Conservation (phyloP, 2,113 vertebrate species). For the Zosterops lateralis region DNA sequence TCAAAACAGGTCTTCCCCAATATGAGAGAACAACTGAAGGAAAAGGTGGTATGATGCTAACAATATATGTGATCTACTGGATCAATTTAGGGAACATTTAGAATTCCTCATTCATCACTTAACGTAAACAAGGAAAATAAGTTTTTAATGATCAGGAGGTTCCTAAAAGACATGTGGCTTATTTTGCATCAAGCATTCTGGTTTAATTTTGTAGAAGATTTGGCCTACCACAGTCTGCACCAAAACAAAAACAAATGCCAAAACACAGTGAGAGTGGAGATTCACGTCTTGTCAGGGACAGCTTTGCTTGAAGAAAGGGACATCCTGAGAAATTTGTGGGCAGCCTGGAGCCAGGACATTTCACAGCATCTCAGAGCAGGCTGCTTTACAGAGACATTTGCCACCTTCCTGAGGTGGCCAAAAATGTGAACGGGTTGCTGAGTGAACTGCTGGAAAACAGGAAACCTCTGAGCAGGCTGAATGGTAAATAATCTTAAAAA, state of each 20-base stretch:
- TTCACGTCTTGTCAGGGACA: fast-evolving
- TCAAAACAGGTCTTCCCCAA: neutral
- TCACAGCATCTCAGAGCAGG: neutral
- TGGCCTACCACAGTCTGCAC: neutral
- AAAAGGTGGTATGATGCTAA: neutral
- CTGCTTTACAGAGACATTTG: neutral
- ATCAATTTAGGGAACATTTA: neutral
- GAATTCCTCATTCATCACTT: neutral
- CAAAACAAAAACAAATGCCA: neutral
- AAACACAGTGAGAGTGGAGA: neutral
- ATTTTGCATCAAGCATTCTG: neutral
- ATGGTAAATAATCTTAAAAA: neutral
- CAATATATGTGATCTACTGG: neutral
- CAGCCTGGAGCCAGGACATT: fast-evolving
- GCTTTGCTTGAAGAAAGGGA: neutral
- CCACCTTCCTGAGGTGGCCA: neutral
- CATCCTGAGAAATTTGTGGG: neutral
- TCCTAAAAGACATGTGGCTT: neutral
- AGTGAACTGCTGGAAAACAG: neutral
- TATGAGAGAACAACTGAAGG: neutral
- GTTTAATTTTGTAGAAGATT: neutral
- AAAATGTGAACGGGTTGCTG: neutral
- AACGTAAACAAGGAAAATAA: neutral
- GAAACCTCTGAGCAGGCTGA: neutral
- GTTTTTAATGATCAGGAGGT: neutral